phyloP scores from a whole-genome alignment of 1,140 invertebrate genomes.

The Brachionus rotundiformis region DNA sequence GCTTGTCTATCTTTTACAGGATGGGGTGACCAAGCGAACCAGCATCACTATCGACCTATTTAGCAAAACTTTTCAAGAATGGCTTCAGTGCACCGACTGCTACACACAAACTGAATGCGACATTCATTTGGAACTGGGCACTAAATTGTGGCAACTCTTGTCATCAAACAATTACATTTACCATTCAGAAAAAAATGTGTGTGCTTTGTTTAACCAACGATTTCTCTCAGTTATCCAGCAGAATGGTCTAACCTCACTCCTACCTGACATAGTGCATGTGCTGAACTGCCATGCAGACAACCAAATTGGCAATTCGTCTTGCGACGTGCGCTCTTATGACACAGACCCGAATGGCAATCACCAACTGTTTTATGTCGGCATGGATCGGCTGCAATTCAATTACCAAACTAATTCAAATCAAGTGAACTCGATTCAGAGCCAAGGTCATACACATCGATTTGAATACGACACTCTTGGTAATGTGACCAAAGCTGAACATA shows the following conservation, averaged over 20 bases:
- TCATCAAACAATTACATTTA: not conserved
- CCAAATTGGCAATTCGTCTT: not conserved
- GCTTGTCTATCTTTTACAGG: not conserved
- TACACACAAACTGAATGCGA: constrained; percentile 11
- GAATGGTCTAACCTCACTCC: not conserved
- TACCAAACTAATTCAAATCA: not conserved
- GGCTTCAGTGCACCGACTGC: not conserved
- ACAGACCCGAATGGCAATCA: constrained; percentile 33
- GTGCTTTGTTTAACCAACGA: constrained; percentile 12
- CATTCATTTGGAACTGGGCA: not conserved
- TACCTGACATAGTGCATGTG: not conserved
- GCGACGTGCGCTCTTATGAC: not conserved
- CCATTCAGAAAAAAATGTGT: not conserved
- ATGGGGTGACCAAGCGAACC: not conserved
- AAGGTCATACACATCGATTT: not conserved
- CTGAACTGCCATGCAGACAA: not conserved
- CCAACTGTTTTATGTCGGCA: not conserved
- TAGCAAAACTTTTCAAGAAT: not conserved
- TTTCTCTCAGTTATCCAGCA: not conserved
- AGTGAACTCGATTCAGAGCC: not conserved
- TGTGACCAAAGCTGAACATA: not conserved
- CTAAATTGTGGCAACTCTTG: not conserved
- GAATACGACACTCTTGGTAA: constrained; percentile 21
- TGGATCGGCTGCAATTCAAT: not conserved
- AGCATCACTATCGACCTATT: not conserved